Conservation (phyloP, 1,140 invertebrate species). For the Lanistes nyassanus region DNA sequence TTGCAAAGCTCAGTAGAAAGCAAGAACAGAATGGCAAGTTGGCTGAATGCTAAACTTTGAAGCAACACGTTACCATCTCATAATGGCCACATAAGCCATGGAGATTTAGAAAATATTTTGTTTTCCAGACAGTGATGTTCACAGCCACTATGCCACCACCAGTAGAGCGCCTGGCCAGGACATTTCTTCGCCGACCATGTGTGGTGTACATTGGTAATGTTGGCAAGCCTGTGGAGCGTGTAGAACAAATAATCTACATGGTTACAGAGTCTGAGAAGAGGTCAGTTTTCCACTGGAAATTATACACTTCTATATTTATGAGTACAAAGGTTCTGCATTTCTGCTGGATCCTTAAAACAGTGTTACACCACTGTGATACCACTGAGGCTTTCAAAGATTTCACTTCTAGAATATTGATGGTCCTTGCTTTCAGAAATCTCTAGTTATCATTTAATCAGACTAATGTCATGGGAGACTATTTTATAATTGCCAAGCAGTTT, state of each 20-base stretch:
- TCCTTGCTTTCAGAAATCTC: not conserved
- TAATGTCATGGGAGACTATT: not conserved
- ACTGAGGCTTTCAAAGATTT: too few relatives aligned
- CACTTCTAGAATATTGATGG: too few relatives aligned
- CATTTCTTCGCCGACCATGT: conserved; percentile 93
- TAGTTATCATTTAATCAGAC: not conserved
- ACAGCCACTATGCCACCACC: conserved; percentile 99
- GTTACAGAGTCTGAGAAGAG: conserved; percentile 93
- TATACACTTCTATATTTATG: too few relatives aligned
- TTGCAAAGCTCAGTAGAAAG: too few relatives aligned
- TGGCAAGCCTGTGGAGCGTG: conserved; percentile 97
- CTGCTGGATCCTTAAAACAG: too few relatives aligned
- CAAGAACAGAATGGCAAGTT: too few relatives aligned
- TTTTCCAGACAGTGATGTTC: conserved; percentile 95
- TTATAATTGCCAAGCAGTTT: not conserved
- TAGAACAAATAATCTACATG: conserved; percentile 97
- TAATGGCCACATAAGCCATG: not conserved
- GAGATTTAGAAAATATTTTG: not conserved
- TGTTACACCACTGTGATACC: too few relatives aligned
- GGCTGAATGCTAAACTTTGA: too few relatives aligned
- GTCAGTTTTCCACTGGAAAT: too few relatives aligned
- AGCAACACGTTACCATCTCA: too few relatives aligned
- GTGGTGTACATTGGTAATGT: conserved; percentile 99
- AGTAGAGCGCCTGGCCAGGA: conserved; percentile 94
- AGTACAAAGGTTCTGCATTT: too few relatives aligned